Base-by-base conservation (phyloP, 2,113 vertebrate genomes). In the Cisticola juncidis region DNA sequence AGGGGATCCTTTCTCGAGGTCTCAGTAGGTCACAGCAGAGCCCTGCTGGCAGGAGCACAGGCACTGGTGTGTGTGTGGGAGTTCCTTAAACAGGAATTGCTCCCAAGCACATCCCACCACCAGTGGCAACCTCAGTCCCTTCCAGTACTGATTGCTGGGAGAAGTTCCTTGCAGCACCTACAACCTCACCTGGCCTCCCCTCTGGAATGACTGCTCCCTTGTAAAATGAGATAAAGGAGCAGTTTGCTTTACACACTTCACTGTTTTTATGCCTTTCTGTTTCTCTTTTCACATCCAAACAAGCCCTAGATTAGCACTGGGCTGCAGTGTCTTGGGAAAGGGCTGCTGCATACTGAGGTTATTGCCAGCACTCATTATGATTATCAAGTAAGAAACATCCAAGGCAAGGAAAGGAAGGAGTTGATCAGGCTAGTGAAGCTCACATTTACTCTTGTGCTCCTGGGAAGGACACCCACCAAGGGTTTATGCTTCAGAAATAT, bases 151-250 rank as follows among this genome's bases (percentile, higher is more conserved):
- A 12, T 20, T 36, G 4, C 29, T 33, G n/a, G 50, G 26, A 62
- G n/a, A 11, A 23, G 20, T 51, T 12, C 51, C 53, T 79, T n/a
- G 40, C 9, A 31, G 45, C 47, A 45, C 5, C 29, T 33, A 7
- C 1, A 35, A 4, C 60, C 12, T 28, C 26, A 13, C 11, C 21
- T 40, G 12, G 33, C 45, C 53, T 65, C 26, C 60, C 2, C 0
- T 58, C 44, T 10, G 3, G 19, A 73, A 56, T 14, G 21, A 60
- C 24, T 12, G 3, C 20, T 84, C 2, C 50, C 54, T 29, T 45
- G 48, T 38, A 33, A 86, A 90, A 42, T 8, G 14, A 25, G 38
- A n/a, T 54, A 24, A 78, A 77, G 44, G 21, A 88, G 25, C 28
- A 23, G 14, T 47, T 87, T n/a, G 22, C 14, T 14, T 57, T 73